phyloP scores from a whole-genome alignment of 1,140 invertebrate genomes.

The Drosophila dunni region DNA sequence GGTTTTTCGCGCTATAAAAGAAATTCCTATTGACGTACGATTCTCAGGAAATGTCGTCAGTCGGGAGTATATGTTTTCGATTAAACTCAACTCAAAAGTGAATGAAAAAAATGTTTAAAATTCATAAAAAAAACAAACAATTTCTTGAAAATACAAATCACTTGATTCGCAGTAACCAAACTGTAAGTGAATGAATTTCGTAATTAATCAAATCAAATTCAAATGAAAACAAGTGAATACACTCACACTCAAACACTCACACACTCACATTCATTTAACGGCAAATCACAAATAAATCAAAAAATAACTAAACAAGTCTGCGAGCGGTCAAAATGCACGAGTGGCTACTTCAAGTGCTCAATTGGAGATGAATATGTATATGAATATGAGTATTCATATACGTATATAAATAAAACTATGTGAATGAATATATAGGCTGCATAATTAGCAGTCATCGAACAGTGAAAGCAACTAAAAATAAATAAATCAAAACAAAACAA shows the following conservation, averaged over 20 bases:
- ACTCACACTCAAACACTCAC: slow-evolving; percentile 8
- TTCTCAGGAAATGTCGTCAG: too few relatives aligned
- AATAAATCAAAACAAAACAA: slow-evolving; percentile 6
- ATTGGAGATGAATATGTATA: slow-evolving; percentile 20
- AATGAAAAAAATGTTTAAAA: too few relatives aligned
- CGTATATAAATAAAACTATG: slow-evolving; percentile 11
- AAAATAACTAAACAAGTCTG: slow-evolving; percentile 16
- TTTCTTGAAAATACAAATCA: neutral
- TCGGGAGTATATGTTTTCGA: too few relatives aligned
- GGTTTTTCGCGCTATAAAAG: too few relatives aligned
- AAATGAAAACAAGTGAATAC: slow-evolving; percentile 17
- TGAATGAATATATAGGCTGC: slow-evolving; percentile 41
- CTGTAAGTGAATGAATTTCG: neutral
- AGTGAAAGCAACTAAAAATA: slow-evolving; percentile 64
- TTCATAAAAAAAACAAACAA: neutral
- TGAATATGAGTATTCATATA: slow-evolving; percentile 7
- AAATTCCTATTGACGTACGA: too few relatives aligned
- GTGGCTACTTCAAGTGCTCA: slow-evolving; percentile 61
- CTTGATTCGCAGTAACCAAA: neutral
- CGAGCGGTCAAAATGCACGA: slow-evolving; percentile 47
- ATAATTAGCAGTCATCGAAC: slow-evolving; percentile 71
- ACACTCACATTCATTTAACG: slow-evolving; percentile 17
- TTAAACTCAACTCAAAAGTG: too few relatives aligned
- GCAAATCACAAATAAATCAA: neutral
- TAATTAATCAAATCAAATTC: slow-evolving; percentile 9